A percentile compares a stretch with the other conserved stretches of the same genome.
phyloP scores from a whole-genome alignment of 2,113 vertebrate genomes.

The Malurus cyaneus region DNA sequence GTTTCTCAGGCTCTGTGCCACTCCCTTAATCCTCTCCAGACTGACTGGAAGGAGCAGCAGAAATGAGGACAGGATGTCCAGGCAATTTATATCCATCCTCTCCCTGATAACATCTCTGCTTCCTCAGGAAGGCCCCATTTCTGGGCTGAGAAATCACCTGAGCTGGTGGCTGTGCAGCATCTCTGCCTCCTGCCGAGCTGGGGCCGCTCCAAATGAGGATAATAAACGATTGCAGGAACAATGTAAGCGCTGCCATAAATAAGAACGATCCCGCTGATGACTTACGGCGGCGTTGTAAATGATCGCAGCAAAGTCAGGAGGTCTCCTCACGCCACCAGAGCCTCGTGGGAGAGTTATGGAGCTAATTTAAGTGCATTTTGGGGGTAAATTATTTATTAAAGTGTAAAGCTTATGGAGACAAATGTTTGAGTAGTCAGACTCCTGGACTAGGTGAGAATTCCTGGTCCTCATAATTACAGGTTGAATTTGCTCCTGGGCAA shows the following conservation, averaged over 20 bases:
- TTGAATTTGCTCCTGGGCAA: background rate
- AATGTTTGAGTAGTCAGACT: conserved; percentile 38
- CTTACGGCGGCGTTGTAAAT: conserved; percentile 65
- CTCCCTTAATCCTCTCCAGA: background rate
- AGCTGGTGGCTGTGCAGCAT: conserved; percentile 4
- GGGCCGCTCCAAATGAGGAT: conserved; percentile 56
- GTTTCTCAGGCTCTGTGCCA: background rate
- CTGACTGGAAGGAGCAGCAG: background rate
- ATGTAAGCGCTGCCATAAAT: conserved; percentile 61
- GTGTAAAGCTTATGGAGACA: conserved; percentile 57
- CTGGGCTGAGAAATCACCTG: background rate
- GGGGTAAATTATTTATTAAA: conserved; percentile 71
- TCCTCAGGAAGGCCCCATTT: background rate
- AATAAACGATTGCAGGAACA: conserved; percentile 61
- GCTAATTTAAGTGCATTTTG: conserved; percentile 66
- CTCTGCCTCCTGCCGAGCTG: conserved; percentile 13
- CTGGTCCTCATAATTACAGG: conserved; percentile 40
- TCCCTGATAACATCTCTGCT: background rate
- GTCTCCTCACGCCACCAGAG: conserved; percentile 61
- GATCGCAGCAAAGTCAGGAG: conserved; percentile 59
- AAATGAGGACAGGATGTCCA: background rate
- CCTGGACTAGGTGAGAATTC: conserved; percentile 29
- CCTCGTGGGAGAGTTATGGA: conserved; percentile 50
- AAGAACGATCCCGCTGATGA: conserved; percentile 64
- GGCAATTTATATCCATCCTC: background rate